Evolutionary conservation across 2,888 invertebrate genomes (phyloP), one percentile per base, ranked within the genome.

Genomic region (Scotopteryx bipunctaria): DNA sequence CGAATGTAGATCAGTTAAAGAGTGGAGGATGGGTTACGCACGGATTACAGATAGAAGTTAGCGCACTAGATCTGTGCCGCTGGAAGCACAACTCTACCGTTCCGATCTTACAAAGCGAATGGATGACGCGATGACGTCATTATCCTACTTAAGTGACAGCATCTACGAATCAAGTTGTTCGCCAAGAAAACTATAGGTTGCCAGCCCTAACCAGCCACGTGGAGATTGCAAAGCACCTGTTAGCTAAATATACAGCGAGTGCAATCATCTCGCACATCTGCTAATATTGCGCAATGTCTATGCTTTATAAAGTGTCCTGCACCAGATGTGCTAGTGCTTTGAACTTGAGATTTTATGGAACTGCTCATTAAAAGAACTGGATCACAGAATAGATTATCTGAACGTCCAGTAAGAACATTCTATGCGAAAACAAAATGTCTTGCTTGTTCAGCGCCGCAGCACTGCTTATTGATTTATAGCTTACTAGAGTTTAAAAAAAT

Each of bases 221-320:
- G 78, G 69, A 61, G 65, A 63, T 55, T 57, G 46, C 47, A 58
- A 45, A 75, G 69, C 89, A 89, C 89, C 89, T 89, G 89, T 87
- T 81, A 70, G 75, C 80, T 83, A 85, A 82, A 83, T 84, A 81
- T 83, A 84, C 75, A 72, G 52, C 56, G 48, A 69, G 73, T 66
- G 82, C 83, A 89, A 87, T 87, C 86, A 85, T 78, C 86, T 76
- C 69, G 69, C 64, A 66, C 89, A 89, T 86, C 89, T 89, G 89
- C 87, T 67, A 65, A 68, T 82, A 84, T 89, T 84, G 81, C 81
- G 86, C 84, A 89, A 88, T 85, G 79, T 79, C 72, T 71, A 73
- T 70, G 76, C 70, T 59, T 81, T 81, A 81, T 80, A 69, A 67
- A 75, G 69, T 80, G 76, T 78, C 74, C 71, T 63, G 65, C 67